Conservation (phyloP, 2,888 invertebrate species). For the Tipula unca region DNA sequence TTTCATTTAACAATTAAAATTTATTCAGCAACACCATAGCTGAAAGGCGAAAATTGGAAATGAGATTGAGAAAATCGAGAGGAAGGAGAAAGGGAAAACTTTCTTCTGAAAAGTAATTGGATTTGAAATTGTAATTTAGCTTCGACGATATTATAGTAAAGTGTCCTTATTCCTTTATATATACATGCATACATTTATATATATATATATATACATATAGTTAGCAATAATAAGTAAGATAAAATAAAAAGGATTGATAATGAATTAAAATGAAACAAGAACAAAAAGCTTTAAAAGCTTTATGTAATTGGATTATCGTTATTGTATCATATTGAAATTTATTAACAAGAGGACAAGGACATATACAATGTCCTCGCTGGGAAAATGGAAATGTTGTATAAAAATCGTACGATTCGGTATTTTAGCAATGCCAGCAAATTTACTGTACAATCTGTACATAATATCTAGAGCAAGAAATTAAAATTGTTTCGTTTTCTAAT, state of each 20-base stretch:
- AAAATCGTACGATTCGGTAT: not conserved
- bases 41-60: not conserved
- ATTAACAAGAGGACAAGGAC: not conserved
- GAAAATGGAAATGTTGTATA: not conserved
- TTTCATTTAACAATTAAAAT: not conserved
- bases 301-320: not conserved
- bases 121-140: not conserved
- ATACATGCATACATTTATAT: no score
- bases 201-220: no score
- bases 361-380: not conserved
- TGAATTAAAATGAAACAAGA: not conserved
- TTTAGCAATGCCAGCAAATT: not conserved
- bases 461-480: not conserved
- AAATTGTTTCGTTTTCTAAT: not conserved
- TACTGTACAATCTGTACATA: no score
- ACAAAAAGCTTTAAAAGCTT: not conserved
- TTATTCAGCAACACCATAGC: no score
- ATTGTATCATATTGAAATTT: not conserved
- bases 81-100: not conserved
- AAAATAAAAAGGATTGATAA: not conserved
- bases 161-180: not conserved
- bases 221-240: not conserved
- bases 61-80: not conserved
- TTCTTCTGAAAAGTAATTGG: not conserved
- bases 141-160: not conserved